Evolutionary conservation across 2,888 invertebrate species (phyloP), one percentile per base, ranked within the genome.

Genomic region (Dryocosmus kuriphilus): DNA sequence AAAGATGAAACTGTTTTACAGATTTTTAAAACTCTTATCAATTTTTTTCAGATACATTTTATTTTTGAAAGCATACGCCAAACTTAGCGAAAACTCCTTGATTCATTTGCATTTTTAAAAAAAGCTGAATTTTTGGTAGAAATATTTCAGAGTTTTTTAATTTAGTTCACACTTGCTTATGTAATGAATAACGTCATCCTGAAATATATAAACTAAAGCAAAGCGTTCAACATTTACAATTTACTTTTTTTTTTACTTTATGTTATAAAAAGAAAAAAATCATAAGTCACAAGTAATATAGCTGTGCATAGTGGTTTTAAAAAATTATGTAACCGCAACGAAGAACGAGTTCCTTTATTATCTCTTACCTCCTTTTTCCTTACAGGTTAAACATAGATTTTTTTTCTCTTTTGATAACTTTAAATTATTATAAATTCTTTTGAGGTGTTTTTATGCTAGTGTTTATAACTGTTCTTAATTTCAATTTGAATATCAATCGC

Each of bases 311-410:
- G 41, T 46, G 16, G 19, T 51, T 71, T 71, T 71, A 51, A 46
- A 22, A 5, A 24, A 67, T 71, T 30, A 71, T 30, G 30, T 51
- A 71, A 71, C 30, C 11, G 71, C 30, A 71, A 71, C 51, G 71
- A 71, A 71, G 71, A 71, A 71, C 71, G 19, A 51, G 71, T 51
- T 71, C 71, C 51, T 71, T 71, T 71, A 46, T 51, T 32, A 71
- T 71, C 71, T 51, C 51, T 51, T 71, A 71, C 71, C 30, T 71
- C n/a, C 30, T 71, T 71, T 71, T 71, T 6, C 9, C 46, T 71
- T 71, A 19, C 51, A 71, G 30, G 27, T 30, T 51, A 16, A 46
- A 27, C 24, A 30, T n/a, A 71, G 27, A 24, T 46, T 67, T 41
- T 41, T 38, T 51, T 51, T 30, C 16, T 16, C 16, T 6, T 16